Percentiles rank a stretch among this genome's conserved stretches.
phyloP scores from a whole-genome alignment of 92 coral and sea anemone species.

The Pocillopora meandrina region DNA sequence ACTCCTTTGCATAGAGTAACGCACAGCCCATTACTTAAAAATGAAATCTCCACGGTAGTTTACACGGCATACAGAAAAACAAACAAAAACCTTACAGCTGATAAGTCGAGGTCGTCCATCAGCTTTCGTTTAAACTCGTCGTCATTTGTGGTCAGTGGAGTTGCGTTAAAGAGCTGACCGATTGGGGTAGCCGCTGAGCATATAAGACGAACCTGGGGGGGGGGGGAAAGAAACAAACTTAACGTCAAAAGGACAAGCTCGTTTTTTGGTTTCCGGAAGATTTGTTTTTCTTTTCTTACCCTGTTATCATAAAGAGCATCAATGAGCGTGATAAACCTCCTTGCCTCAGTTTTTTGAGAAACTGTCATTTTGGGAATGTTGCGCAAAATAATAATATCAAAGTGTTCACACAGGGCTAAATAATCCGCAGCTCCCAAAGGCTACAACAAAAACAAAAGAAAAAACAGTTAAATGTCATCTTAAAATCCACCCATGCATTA shows the following conservation, averaged over 20 bases:
- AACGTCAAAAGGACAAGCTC: no score
- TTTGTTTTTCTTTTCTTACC: slow-evolving; percentile 36
- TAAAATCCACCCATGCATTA: not conserved
- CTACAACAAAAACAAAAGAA: slow-evolving; percentile 35
- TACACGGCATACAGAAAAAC: not conserved
- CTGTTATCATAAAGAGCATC: slow-evolving; percentile 93
- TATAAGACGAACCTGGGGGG: slow-evolving; percentile 75
- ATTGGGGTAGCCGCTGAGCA: slow-evolving; percentile 91
- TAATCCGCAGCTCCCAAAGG: slow-evolving; percentile 96
- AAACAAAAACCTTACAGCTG: slow-evolving; percentile 61
- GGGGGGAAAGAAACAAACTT: not conserved
- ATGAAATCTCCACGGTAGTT: no score
- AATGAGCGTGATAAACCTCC: slow-evolving; percentile 90
- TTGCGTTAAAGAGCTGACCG: slow-evolving; percentile 77
- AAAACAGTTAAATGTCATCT: not conserved
- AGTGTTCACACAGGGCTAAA: slow-evolving; percentile 80
- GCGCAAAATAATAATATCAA: slow-evolving; percentile 86
- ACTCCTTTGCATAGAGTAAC: no score
- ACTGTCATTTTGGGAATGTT: slow-evolving; percentile 91
- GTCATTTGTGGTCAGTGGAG: slow-evolving; percentile 81
- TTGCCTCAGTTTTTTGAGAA: slow-evolving; percentile 81
- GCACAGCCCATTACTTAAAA: no score
- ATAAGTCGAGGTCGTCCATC: slow-evolving; percentile 84
- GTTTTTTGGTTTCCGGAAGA: not conserved
- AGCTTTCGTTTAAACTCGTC: slow-evolving; percentile 80